A percentile compares a stretch with the other conserved stretches of the same genome.
These are phyloP conservation scores for Sericinus montela DNA, from an alignment of 2,888 invertebrate species.

Conservation along the genomic window DNA sequence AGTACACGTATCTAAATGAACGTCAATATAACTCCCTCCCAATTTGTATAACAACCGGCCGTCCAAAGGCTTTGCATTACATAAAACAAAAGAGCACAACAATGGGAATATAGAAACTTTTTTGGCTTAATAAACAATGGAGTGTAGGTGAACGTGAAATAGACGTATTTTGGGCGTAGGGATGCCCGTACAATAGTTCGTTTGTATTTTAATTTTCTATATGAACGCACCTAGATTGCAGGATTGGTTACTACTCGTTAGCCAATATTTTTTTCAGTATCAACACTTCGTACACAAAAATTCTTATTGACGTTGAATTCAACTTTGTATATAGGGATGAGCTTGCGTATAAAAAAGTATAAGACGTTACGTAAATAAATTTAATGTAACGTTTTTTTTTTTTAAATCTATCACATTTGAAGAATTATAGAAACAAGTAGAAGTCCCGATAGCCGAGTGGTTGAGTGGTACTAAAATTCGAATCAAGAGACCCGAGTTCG, in stretches of 20 bases:
- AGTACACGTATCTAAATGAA: constrained; percentile 17
- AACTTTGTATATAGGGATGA: constrained; percentile 5
- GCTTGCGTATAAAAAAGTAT: not conserved
- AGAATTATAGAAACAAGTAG: too few species aligned
- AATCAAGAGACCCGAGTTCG: too few species aligned
- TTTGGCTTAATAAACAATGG: constrained; percentile 68
- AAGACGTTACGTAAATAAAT: too few species aligned
- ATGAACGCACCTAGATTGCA: constrained; percentile 8
- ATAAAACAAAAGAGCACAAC: constrained; percentile 69
- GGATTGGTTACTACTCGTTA: constrained; percentile 19
- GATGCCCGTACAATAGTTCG: constrained; percentile 30
- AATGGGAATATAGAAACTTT: constrained; percentile 65
- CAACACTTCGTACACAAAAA: constrained; percentile 15
- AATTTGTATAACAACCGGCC: constrained; percentile 47
- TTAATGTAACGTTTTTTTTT: too few species aligned
- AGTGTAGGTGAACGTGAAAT: constrained; percentile 64
- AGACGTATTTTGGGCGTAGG: constrained; percentile 58
- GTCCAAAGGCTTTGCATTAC: constrained; percentile 50
- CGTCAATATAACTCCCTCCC: constrained; percentile 39
- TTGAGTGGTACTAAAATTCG: too few species aligned
- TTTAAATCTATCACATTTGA: too few species aligned
- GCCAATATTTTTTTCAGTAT: constrained; percentile 20
- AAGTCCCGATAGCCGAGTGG: too few species aligned
- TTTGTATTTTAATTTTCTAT: constrained; percentile 20
- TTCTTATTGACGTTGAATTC: constrained; percentile 9